These are phyloP conservation scores for Unio pictorum DNA, from an alignment of 2,888 invertebrate species.

Conservation along the genomic window DNA sequence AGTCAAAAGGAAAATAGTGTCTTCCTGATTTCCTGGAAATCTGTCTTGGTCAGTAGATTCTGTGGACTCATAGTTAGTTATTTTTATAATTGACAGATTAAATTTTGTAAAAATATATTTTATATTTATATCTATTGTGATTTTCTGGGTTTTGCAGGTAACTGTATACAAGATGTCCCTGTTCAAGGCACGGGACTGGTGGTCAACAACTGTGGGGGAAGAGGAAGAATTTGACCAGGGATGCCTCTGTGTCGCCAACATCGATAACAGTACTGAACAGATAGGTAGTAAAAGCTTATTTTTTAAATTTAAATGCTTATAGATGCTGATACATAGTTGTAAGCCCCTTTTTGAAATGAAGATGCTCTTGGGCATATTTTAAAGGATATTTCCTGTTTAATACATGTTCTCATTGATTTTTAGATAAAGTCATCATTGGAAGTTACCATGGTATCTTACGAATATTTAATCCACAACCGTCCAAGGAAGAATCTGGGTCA, in stretches of 20 bases:
- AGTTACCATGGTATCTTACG: conserved; percentile 86
- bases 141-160: no score
- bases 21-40: no score
- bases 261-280: conserved; percentile 71
- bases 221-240: conserved; percentile 78
- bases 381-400: background rate
- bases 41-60: no score
- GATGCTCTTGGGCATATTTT: background rate
- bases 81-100: no score
- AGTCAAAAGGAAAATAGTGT: no score
- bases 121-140: no score
- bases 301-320: no score
- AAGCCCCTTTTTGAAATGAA: background rate
- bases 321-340: background rate
- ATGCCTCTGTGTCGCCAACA: conserved; percentile 73
- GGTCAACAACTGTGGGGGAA: conserved; percentile 83
- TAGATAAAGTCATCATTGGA: conserved; percentile 82
- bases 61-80: no score
- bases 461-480: conserved; percentile 79
- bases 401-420: conserved; percentile 18
- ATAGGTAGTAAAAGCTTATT: conserved; percentile 30
- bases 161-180: conserved; percentile 82
- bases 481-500: conserved; percentile 69
- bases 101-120: no score
- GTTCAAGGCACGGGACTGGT: conserved; percentile 92